Conservation (phyloP, 2,888 invertebrate species). For the Drosophila pseudotalamancana region DNA sequence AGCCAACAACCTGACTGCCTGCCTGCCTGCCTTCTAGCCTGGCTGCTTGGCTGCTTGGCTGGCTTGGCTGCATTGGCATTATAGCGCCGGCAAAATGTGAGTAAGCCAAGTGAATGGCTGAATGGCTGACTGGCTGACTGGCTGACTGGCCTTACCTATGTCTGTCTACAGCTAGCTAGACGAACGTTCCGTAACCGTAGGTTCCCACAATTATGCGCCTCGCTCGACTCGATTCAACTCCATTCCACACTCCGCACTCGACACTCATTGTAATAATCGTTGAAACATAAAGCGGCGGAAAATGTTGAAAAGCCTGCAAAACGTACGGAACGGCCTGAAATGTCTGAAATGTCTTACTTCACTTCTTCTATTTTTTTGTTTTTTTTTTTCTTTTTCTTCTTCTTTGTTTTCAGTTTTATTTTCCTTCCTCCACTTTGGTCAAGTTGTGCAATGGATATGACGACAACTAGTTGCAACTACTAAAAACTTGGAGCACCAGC, state of each 20-base stretch:
- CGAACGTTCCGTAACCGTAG: slow-evolving; percentile 74
- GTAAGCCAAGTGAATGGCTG: slow-evolving; percentile 71
- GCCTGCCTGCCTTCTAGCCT: slow-evolving; percentile 51
- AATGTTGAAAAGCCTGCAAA: slow-evolving; percentile 69
- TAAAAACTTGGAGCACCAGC: not conserved
- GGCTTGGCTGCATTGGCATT: slow-evolving; percentile 72
- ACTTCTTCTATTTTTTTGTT: slow-evolving; percentile 33
- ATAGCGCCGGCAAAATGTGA: slow-evolving; percentile 73
- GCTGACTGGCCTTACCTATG: slow-evolving; percentile 58
- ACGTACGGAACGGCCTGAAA: slow-evolving; percentile 37
- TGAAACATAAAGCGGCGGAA: slow-evolving; percentile 72
- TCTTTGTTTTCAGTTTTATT: not conserved
- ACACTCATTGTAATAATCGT: slow-evolving; percentile 70
- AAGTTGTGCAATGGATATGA: slow-evolving; percentile 67
- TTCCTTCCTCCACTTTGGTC: slow-evolving; percentile 18
- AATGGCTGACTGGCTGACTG: slow-evolving; percentile 38
- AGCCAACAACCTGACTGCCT: slow-evolving; percentile 48
- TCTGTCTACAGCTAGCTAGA: slow-evolving; percentile 65
- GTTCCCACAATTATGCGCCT: slow-evolving; percentile 77
- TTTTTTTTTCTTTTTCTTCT: not conserved
- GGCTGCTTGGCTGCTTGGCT: slow-evolving; percentile 47
- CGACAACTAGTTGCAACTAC: slow-evolving; percentile 29
- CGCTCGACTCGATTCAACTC: slow-evolving; percentile 51
- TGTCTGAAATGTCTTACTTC: slow-evolving; percentile 64
- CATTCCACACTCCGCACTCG: slow-evolving; percentile 41